phyloP scores from a whole-genome alignment of 2,888 invertebrate genomes.

The Limnephilus auricula region DNA sequence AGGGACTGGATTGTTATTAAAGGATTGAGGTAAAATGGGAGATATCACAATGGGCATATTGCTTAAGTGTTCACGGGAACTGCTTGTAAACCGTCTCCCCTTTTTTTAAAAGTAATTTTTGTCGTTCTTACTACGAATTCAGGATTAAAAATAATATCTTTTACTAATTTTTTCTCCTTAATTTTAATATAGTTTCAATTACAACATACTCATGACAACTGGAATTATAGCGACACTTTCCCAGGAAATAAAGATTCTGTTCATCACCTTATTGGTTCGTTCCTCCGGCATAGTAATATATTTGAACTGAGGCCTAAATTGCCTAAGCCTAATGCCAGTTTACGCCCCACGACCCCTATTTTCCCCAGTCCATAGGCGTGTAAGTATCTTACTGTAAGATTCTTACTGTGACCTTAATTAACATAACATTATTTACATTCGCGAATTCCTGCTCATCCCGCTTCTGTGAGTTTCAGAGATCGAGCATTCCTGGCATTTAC shows the following conservation, averaged over 20 bases:
- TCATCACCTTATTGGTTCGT: background rate
- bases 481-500: slow-evolving; percentile 8
- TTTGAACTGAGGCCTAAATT: background rate
- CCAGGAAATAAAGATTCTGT: background rate
- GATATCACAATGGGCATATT: too few relatives aligned
- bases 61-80: too few relatives aligned
- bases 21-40: too few relatives aligned
- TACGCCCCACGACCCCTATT: background rate
- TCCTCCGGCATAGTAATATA: background rate
- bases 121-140: too few relatives aligned
- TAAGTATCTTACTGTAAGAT: slow-evolving; percentile 2
- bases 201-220: background rate
- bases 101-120: too few relatives aligned
- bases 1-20: too few relatives aligned
- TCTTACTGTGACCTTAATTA: slow-evolving; percentile 28
- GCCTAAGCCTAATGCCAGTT: background rate
- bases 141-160: too few relatives aligned
- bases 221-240: background rate
- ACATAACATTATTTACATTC: slow-evolving; percentile 31
- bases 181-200: background rate
- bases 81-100: too few relatives aligned
- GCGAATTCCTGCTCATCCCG: slow-evolving; percentile 4
- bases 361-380: background rate
- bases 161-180: too few relatives aligned
- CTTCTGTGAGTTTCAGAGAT: slow-evolving; percentile 14